These are phyloP conservation scores for Lumbricus terrestris DNA, from an alignment of 2,888 invertebrate genomes.

Conservation along the genomic window DNA sequence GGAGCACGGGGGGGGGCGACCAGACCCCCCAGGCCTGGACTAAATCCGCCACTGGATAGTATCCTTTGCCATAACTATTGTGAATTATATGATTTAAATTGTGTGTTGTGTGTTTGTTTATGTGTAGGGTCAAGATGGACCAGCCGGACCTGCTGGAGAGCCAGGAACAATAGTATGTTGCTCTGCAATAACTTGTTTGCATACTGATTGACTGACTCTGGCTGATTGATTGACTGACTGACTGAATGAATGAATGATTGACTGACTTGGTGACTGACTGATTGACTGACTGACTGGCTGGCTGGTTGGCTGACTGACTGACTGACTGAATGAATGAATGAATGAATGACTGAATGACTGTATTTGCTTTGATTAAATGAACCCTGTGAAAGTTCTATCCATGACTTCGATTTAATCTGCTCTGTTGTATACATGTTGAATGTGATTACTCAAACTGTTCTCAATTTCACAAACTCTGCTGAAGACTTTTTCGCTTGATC, in stretches of 20 bases:
- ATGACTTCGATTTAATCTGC: neutral
- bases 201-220: neutral
- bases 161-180: conserved; percentile 4
- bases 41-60: too few relatives aligned
- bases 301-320: neutral
- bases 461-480: too few relatives aligned
- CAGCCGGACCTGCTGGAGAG: conserved; percentile 22
- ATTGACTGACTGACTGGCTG: neutral
- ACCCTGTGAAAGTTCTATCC: neutral
- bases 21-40: too few relatives aligned
- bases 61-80: neutral
- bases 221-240: neutral
- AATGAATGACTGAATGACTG: neutral
- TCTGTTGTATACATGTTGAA: too few relatives aligned
- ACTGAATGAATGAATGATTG: neutral
- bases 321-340: neutral
- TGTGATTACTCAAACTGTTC: too few relatives aligned
- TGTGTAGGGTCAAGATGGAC: conserved; percentile 22
- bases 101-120: neutral
- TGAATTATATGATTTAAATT: neutral
- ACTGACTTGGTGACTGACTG: neutral
- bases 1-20: too few relatives aligned
- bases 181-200: neutral
- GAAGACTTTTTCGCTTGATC: too few relatives aligned
- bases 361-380: neutral